Evolutionary conservation across 2,797 vertebrate species (phyloP).

Genomic region (Xenentodon cancila): DNA sequence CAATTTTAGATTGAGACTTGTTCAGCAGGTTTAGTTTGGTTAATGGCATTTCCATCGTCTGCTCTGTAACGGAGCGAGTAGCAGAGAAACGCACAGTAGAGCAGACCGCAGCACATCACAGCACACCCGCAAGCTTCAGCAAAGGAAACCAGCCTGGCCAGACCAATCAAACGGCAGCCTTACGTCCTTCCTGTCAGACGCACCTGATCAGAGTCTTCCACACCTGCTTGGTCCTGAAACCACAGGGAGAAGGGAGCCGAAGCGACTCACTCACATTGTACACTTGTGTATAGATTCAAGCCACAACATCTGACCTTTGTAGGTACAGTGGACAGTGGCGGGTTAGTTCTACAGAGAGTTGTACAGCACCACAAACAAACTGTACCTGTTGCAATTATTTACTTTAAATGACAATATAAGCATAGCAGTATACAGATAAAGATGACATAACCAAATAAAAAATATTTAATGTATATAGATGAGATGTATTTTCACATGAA

Average conservation of each 20-base stretch:
- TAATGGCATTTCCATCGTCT: constrained; percentile 52
- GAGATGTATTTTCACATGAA: too few relatives aligned
- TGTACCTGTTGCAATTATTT: too few relatives aligned
- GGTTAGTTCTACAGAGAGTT: background rate
- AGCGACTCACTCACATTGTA: constrained; percentile 47
- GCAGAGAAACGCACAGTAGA: constrained; percentile 53
- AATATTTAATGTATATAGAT: too few relatives aligned
- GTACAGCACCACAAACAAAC: constrained; percentile 7
- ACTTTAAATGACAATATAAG: too few relatives aligned
- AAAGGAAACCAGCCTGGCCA: constrained; percentile 50
- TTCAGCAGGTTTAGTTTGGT: constrained; percentile 65
- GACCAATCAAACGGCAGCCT: constrained; percentile 60
- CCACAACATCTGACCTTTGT: constrained; percentile 13
- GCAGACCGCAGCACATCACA: constrained; percentile 64
- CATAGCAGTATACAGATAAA: too few relatives aligned
- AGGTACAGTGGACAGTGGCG: background rate
- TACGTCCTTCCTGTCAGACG: constrained; percentile 85
- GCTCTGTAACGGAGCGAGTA: constrained; percentile 30
- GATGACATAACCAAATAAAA: too few relatives aligned
- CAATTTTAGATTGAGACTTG: background rate
- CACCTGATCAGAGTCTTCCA: constrained; percentile 86
- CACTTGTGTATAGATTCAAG: constrained; percentile 21
- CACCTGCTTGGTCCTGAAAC: constrained; percentile 87
- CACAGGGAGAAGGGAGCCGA: constrained; percentile 77
- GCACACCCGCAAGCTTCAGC: constrained; percentile 78